Evolutionary conservation across 2,797 vertebrate genomes (phyloP).

Genomic region (Spinus pinus): DNA sequence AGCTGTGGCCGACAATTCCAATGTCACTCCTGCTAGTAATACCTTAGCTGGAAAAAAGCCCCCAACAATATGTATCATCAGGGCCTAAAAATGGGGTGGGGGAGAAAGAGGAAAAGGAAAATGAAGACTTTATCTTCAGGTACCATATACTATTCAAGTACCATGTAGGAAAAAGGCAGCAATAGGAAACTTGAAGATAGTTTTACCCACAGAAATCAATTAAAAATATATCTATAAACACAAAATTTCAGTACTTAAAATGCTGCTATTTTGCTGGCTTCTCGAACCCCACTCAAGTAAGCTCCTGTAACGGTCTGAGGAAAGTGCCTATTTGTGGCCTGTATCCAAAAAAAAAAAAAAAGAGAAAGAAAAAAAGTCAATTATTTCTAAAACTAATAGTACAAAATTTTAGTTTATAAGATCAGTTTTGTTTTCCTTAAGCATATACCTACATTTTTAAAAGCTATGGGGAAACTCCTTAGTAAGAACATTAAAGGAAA

Average conservation of each 20-base stretch:
- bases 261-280: constrained; percentile 96
- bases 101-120: not conserved
- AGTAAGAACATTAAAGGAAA: not conserved
- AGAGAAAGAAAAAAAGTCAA: not conserved
- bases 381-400: not conserved
- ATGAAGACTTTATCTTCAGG: constrained; percentile 54
- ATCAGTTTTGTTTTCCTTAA: not conserved
- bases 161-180: constrained; percentile 12
- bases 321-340: constrained; percentile 98
- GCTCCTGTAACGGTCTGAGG: constrained; percentile 97
- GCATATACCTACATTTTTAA: not conserved
- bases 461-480: not conserved
- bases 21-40: not conserved
- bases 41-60: not conserved
- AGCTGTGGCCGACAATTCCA: not conserved
- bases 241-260: constrained; percentile 65
- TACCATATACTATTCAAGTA: constrained; percentile 41
- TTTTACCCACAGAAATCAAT: constrained; percentile 48
- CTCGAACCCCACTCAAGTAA: constrained; percentile 94
- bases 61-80: not conserved
- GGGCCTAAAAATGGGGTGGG: not conserved
- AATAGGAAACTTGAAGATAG: constrained; percentile 49
- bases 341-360: not conserved
- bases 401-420: not conserved
- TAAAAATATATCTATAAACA: constrained; percentile 37